A percentile compares a stretch with the other conserved stretches of the same genome.
phyloP scores from a whole-genome alignment of 2,113 vertebrate species.

The Corapipo altera region DNA sequence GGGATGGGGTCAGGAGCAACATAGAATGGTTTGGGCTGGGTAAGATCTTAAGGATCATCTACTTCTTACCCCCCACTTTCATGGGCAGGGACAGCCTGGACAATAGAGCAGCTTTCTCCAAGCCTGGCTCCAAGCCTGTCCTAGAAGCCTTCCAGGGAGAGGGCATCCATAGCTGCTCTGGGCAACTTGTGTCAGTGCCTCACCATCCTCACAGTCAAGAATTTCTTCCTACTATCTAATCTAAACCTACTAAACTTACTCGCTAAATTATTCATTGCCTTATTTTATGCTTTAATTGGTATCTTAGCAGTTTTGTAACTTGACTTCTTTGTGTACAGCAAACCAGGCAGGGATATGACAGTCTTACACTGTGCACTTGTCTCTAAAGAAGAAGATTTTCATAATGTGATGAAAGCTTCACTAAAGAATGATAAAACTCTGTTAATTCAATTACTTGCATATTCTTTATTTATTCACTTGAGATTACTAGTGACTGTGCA shows the following conservation, averaged over 20 bases:
- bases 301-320: constrained; percentile 30
- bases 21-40: neutral
- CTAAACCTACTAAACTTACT: neutral
- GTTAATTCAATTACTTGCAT: neutral
- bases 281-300: constrained; percentile 59
- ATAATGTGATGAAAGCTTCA: neutral
- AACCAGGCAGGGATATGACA: neutral
- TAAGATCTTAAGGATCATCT: neutral
- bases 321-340: constrained; percentile 7
- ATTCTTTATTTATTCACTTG: neutral
- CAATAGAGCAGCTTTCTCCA: rapidly evolving
- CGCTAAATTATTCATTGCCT: constrained; percentile 63
- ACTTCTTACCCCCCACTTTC: neutral
- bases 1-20: neutral
- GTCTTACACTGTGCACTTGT: neutral
- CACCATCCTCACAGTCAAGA: neutral
- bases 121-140: neutral
- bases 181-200: neutral
- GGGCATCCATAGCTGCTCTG: neutral
- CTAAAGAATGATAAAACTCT: neutral
- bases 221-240: neutral
- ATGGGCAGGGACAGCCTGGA: neutral
- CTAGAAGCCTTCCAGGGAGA: too few relatives aligned
- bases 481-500: neutral
- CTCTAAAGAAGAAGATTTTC: neutral